Evolutionary conservation across 2,113 vertebrate species (phyloP).

Genomic region (Phyllopteryx taeniolatus): DNA sequence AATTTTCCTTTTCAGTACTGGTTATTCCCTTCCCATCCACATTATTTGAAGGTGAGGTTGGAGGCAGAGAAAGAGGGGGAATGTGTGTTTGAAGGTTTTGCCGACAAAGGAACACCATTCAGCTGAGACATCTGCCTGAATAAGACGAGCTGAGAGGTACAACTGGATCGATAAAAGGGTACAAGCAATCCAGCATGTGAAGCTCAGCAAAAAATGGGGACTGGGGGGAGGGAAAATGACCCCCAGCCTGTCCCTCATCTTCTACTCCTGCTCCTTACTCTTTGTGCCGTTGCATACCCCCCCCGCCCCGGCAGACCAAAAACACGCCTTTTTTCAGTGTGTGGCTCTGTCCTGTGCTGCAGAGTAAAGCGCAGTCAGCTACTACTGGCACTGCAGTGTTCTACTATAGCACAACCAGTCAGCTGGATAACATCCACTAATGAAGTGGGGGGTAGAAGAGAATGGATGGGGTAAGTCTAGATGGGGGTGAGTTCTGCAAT

Average conservation of each 20-base stretch:
- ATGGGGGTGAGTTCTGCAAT: conserved; percentile 35
- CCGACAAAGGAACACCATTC: conserved; percentile 48
- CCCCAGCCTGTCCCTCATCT: conserved; percentile 17
- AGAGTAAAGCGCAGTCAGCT: conserved; percentile 74
- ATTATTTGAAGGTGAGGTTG: conserved; percentile 7
- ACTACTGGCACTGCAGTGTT: conserved; percentile 76
- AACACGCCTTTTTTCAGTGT: conserved; percentile 17
- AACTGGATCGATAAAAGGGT: conserved; percentile 49
- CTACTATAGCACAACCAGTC: conserved; percentile 75
- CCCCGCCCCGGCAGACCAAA: conserved; percentile 13
- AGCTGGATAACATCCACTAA: conserved; percentile 12
- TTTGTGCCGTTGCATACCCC: conserved; percentile 8
- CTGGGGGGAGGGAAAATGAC: conserved; percentile 26
- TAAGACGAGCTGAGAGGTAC: conserved; percentile 41
- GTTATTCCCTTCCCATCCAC: neutral
- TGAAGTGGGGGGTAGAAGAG: neutral
- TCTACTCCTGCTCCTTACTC: conserved; percentile 15
- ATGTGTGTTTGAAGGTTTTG: conserved; percentile 20
- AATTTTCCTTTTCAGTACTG: neutral
- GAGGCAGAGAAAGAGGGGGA: neutral
- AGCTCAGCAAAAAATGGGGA: conserved; percentile 40
- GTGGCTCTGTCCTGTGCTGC: conserved; percentile 66
- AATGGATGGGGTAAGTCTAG: neutral
- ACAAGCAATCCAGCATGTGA: conserved; percentile 24
- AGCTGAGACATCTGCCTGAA: conserved; percentile 43